phyloP scores from a whole-genome alignment of 2,888 invertebrate genomes.

The Spilosoma lubricipeda region DNA sequence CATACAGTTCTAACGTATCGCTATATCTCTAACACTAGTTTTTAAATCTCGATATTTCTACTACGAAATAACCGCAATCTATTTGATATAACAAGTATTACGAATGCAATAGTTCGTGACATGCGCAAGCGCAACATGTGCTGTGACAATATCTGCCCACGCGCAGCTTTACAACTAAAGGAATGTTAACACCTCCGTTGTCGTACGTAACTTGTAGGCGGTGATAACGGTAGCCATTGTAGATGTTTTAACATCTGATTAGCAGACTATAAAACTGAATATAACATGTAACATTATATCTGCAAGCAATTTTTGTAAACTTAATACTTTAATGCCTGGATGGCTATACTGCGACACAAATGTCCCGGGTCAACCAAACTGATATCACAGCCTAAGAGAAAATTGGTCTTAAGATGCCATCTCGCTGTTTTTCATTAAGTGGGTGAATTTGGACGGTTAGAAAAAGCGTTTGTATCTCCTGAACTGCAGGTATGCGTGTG shows the following conservation, averaged over 20 bases:
- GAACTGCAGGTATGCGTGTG: neutral
- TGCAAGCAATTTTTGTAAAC: too few species aligned
- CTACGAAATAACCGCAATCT: conserved; percentile 7
- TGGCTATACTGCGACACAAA: neutral
- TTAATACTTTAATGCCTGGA: neutral
- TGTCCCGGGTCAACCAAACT: too few species aligned
- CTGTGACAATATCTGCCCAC: conserved; percentile 37
- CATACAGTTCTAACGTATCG: too few species aligned
- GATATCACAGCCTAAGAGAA: neutral
- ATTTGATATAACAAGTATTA: conserved; percentile 34
- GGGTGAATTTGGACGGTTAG: neutral
- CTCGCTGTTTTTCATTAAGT: neutral
- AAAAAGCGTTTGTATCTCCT: neutral
- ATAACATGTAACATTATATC: too few species aligned
- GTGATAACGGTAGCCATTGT: conserved; percentile 15
- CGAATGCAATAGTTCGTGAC: conserved; percentile 22
- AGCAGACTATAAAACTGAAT: neutral
- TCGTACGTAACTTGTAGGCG: conserved; percentile 26
- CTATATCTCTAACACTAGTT: neutral
- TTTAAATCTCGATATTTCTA: neutral
- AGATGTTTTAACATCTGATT: neutral
- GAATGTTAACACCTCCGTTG: conserved; percentile 33
- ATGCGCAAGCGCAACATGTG: conserved; percentile 26
- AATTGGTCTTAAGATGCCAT: neutral
- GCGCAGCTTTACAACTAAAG: conserved; percentile 22